Evolutionary conservation across 2,113 vertebrate species (phyloP), one percentile per base, ranked within the genome.

Genomic region (Pteropus alecto): DNA sequence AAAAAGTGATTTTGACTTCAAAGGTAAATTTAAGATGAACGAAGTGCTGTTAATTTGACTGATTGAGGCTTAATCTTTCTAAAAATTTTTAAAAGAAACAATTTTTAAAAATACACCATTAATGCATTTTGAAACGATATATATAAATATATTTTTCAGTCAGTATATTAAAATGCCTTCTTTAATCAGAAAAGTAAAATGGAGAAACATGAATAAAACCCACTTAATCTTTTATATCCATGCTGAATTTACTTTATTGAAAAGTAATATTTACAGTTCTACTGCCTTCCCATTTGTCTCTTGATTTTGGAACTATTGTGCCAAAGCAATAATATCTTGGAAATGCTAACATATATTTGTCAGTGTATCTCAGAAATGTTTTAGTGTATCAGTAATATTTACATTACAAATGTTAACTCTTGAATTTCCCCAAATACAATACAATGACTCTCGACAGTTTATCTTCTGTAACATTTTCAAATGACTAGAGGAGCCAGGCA

Each of bases 221-320:
- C 46, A 48, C 46, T 48, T 48, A 48, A 48, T 48, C 7, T 48
- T 48, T 48, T 11, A 48, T 48, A 48, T 48, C 7, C 46, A 48
- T 48, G 46, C 10, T 48, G 46, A 48, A 48, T 48, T 48, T 48
- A 48, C 46, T 48, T 48, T 43, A 84, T 63, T 79, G 83, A 97
- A 43, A 97, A 7, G 1, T 56, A 95, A 92, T 93, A 96, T 92
- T 63, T 96, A 96, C 51, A 97, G 87, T 61, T 96, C 35, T 1
- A 6, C 35, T 98, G 87, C 68, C 79, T 97, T 97, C 90, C 97
- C 97, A 97, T 90, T 96, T 97, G 97, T 97, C 98, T 95, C 92
- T 97, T 96, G 97, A 96, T 98, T 98, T 98, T 98, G 96, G 98
- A 98, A 97, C 96, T 87, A 60, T 93, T 70, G 54, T 54, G 19